Conservation (phyloP, 2,888 invertebrate species). For the Theristus sp. region DNA sequence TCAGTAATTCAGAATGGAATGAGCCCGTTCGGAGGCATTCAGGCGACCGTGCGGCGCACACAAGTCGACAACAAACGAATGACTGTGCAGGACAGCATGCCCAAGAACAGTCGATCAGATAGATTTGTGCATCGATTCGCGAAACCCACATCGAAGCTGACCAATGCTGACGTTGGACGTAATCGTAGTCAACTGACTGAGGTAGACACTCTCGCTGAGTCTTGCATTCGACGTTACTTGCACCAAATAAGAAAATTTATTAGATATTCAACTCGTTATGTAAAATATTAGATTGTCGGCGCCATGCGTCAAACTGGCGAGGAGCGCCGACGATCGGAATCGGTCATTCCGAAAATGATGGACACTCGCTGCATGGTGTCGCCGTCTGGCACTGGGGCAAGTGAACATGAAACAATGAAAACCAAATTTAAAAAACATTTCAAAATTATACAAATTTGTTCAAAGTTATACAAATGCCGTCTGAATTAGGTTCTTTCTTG, state of each 20-base stretch:
- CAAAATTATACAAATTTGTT: too few relatives aligned
- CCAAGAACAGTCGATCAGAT: background rate
- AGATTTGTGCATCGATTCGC: background rate
- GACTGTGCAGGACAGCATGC: background rate
- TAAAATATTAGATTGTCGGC: background rate
- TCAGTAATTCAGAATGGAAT: background rate
- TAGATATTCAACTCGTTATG: background rate
- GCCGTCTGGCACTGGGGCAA: background rate
- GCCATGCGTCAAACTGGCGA: background rate
- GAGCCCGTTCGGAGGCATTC: background rate
- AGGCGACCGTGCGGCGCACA: background rate
- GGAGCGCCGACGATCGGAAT: background rate
- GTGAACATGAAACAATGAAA: too few relatives aligned
- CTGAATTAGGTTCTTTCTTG: too few relatives aligned
- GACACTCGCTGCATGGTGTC: background rate
- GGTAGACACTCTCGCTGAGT: too few relatives aligned
- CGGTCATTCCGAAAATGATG: background rate
- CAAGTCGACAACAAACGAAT: background rate
- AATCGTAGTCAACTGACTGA: background rate
- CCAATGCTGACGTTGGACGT: background rate
- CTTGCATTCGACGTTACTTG: too few relatives aligned
- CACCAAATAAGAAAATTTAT: too few relatives aligned
- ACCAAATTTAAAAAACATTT: too few relatives aligned
- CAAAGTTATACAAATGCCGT: too few relatives aligned
- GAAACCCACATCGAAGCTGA: background rate